A percentile compares a stretch with the other conserved stretches of the same genome.
Evolutionary conservation across 2,797 vertebrate species (phyloP).

Genomic region (Decapterus maruadsi): DNA sequence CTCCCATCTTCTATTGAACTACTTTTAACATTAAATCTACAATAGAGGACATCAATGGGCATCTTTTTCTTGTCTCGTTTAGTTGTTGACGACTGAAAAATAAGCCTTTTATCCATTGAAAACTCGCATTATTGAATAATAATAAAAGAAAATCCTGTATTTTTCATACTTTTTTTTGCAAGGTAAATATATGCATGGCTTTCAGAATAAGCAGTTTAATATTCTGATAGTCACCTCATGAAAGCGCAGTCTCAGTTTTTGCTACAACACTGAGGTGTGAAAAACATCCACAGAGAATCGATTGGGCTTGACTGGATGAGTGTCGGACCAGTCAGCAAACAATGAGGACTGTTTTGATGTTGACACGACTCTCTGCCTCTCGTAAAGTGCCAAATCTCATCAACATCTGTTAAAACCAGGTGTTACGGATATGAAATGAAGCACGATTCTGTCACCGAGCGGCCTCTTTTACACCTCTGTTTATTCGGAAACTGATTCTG

Average conservation of each 20-base stretch:
- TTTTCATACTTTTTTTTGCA: background rate
- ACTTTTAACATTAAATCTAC: constrained; percentile 3
- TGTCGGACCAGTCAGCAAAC: constrained; percentile 32
- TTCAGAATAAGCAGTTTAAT: background rate
- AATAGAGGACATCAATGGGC: background rate
- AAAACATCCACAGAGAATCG: constrained; percentile 19
- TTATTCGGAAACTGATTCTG: constrained; percentile 40
- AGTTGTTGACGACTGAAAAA: background rate
- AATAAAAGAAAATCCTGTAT: background rate
- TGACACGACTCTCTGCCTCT: constrained; percentile 30
- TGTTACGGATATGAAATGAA: constrained; percentile 42
- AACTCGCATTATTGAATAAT: background rate
- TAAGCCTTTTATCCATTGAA: background rate
- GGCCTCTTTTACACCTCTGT: constrained; percentile 28
- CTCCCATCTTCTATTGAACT: background rate
- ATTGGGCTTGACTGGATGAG: constrained; percentile 6
- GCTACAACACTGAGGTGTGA: constrained; percentile 24
- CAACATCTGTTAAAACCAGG: constrained; percentile 51
- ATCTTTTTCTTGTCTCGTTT: background rate
- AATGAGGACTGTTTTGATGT: constrained; percentile 38
- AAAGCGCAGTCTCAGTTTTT: constrained; percentile 13
- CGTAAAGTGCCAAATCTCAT: constrained; percentile 46
- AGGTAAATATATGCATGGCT: background rate
- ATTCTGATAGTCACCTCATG: background rate
- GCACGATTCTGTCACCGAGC: constrained; percentile 5